A percentile compares a stretch with the other conserved stretches of the same genome.
These are phyloP conservation scores for Spilosoma lubricipeda DNA, from an alignment of 2,888 invertebrate genomes.

Conservation along the genomic window DNA sequence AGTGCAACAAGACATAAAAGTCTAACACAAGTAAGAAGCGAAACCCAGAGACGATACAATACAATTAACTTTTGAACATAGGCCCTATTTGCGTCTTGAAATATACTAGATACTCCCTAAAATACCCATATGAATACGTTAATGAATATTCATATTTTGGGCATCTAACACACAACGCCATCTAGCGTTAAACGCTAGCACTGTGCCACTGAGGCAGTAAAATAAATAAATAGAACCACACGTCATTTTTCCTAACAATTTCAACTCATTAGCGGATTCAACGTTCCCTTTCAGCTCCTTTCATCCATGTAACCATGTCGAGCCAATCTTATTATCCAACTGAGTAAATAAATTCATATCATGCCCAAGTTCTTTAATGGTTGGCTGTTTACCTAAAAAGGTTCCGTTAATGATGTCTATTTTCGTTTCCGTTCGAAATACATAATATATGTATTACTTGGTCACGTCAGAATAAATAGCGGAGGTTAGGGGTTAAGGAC, in stretches of 20 bases:
- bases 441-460: constrained; percentile 37
- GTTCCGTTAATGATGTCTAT: constrained; percentile 46
- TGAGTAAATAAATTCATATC: constrained; percentile 40
- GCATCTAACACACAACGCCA: too few species aligned
- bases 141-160: too few species aligned
- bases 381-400: constrained; percentile 42
- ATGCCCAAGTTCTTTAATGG: constrained; percentile 21
- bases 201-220: too few species aligned
- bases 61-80: too few species aligned
- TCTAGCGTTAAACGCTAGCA: too few species aligned
- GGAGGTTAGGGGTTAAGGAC: constrained; percentile 39
- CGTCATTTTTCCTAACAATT: neutral
- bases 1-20: neutral
- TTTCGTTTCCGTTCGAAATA: constrained; percentile 30
- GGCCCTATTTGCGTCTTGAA: too few species aligned
- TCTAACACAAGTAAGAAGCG: too few species aligned
- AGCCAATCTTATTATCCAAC: constrained; percentile 9
- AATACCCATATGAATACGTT: too few species aligned
- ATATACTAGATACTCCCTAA: too few species aligned
- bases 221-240: neutral
- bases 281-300: neutral
- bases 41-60: neutral
- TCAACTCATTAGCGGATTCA: neutral
- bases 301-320: neutral
- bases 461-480: constrained; percentile 35